These are phyloP conservation scores for Anorthoa munda DNA, from an alignment of 2,888 invertebrate genomes.

Conservation along the genomic window DNA sequence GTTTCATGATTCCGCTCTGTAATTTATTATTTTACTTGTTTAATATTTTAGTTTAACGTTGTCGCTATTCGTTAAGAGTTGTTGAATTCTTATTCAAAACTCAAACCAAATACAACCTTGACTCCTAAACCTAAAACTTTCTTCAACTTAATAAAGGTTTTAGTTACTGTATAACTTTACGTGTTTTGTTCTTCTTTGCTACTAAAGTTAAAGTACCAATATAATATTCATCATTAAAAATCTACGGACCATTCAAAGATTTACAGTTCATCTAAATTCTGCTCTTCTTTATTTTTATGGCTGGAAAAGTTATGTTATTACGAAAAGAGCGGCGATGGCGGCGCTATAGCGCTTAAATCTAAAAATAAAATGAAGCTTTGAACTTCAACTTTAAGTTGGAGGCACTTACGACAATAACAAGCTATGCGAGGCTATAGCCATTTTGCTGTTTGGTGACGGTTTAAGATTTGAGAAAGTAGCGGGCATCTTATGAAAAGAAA, in stretches of 20 bases:
- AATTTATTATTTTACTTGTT: constrained; percentile 23
- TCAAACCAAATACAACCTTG: constrained; percentile 18
- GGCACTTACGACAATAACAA: constrained; percentile 69
- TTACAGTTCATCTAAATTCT: constrained; percentile 48
- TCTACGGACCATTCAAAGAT: constrained; percentile 22
- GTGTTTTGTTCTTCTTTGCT: constrained; percentile 21
- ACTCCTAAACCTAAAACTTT: constrained; percentile 24
- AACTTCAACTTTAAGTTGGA: constrained; percentile 67
- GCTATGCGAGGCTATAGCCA: constrained; percentile 64
- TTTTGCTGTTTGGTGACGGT: constrained; percentile 41
- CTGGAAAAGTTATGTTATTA: constrained; percentile 57
- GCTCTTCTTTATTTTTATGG: constrained; percentile 30
- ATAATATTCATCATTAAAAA: constrained; percentile 43
- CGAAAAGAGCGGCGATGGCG: constrained; percentile 24
- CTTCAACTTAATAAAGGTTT: neutral
- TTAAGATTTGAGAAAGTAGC: constrained; percentile 29
- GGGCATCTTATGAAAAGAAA: neutral
- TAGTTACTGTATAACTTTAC: constrained; percentile 18
- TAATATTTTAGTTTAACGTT: constrained; percentile 16
- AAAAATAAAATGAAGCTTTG: constrained; percentile 65
- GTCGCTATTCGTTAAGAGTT: neutral
- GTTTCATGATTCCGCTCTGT: constrained; percentile 10
- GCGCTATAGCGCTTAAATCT: constrained; percentile 51
- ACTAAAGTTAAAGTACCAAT: constrained; percentile 13
- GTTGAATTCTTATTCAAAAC: constrained; percentile 11